Base-by-base conservation (phyloP, 2,113 vertebrate species). In the Aplodontia rufa region DNA sequence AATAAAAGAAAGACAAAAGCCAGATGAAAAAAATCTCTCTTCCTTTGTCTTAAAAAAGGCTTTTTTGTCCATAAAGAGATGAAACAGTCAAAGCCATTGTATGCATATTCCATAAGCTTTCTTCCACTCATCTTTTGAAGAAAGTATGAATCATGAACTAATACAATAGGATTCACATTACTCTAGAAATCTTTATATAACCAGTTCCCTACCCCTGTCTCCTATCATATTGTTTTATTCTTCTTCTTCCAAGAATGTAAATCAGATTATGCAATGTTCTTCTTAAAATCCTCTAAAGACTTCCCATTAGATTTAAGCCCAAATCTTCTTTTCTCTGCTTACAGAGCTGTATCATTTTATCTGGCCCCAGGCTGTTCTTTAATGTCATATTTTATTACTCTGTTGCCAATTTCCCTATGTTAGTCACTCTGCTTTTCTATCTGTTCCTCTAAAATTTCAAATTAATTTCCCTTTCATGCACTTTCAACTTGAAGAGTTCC, bases 401-500 rank as follows among this genome's bases (percentile, higher is more conserved):
- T 28, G 3, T 20, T 64, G 4, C n/a, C 35, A 79, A 20, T 83
- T 95, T 14, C 26, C 68, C 8, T 66, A 80, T 2, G 49, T 94
- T 3, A 69, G 30, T 42, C n/a, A 84, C 6, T 47, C 5, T 66
- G 19, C 19, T 68, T 96, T 89, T 90, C 26, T 92, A 91, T 64
- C 45, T 74, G 0, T 85, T 92, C 26, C 62, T 87, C 58, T 91
- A 88, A 84, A 87, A 58, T 76, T 95, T 94, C 32, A 94, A 81
- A 80, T 90, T 85, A 79, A 64, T 69, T 91, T 28, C 4, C 8
- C 6, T 55, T 71, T 60, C 1, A 6, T 85, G 22, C n/a, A 11
- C 32, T 95, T 66, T 93, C 62, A 86, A 92, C 28, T 85, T 85
- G 22, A 11, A 75, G 4, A 58, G 32, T 62, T 74, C 14, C 42